phyloP scores from a whole-genome alignment of 1,140 invertebrate species.

The Metopolophium dirhodum region DNA sequence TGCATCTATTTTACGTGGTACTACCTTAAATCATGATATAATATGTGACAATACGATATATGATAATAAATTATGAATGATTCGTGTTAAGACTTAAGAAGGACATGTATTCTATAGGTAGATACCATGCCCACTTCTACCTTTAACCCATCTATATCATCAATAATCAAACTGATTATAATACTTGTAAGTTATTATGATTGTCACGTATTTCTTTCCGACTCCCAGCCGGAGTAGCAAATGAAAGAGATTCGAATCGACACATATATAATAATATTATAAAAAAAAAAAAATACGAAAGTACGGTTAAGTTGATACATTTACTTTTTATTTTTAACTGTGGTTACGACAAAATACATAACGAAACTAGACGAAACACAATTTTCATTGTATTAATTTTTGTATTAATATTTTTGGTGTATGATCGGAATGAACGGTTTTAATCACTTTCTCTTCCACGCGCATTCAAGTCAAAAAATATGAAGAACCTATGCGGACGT shows the following conservation, averaged over 20 bases:
- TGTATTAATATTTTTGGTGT: not conserved
- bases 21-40: not conserved
- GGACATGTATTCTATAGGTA: not conserved
- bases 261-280: not conserved
- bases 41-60: not conserved
- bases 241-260: not conserved
- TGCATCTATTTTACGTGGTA: no score
- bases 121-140: not conserved
- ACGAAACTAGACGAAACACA: not conserved
- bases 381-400: slow-evolving; percentile 17
- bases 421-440: not conserved
- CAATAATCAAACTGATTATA: not conserved
- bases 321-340: not conserved
- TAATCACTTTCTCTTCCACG: slow-evolving; percentile 27
- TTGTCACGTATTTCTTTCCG: not conserved
- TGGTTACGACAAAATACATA: not conserved
- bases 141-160: not conserved
- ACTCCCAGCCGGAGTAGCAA: not conserved
- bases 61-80: no score
- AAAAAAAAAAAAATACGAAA: not conserved
- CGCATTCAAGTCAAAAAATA: not conserved
- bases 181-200: not conserved
- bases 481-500: slow-evolving; percentile 5
- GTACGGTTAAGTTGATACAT: not conserved
- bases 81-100: not conserved